Evolutionary conservation across 2,113 vertebrate species (phyloP), one percentile per base, ranked within the genome.

Genomic region (Malurus melanocephalus): DNA sequence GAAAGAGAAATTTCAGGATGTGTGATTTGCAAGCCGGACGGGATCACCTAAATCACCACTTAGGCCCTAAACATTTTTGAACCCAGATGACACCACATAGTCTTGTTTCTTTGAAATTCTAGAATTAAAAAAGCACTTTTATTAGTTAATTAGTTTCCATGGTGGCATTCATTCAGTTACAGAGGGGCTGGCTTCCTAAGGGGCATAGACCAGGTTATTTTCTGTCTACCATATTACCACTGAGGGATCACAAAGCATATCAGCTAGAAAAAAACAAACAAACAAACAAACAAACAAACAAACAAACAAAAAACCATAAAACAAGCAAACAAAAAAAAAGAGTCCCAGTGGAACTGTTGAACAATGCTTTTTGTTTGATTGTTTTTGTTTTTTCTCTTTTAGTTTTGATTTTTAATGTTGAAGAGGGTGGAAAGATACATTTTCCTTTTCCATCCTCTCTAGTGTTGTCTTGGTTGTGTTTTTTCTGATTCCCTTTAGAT

Each of bases 61-160:
- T 82, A 38, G 77, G 43, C 13, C 5, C 14, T 62, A 51, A 92
- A 69, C 16, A 35, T 67, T 35, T 61, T 27, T 35, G n/a, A 85
- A 82, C 42, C 11, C 21, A 49, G 69, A 19, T n/a, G 52, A 66
- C 27, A 80, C 38, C 3, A 24, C 46, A 30, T 20, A 66, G 26
- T 9, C 11, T 61, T 61, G 5, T 79, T 90, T 88, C 42, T 80
- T 81, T 76, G 51, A 85, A 82, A 89, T 79, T 75, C 23, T 55
- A 69, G 43, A 51, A 79, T 17, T 17, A 82, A 82, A 82, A 53
- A 45, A 9, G 7, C 15, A 28, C 45, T 82, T 74, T 69, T 88
- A 35, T 87, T 42, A 43, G 48, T 59, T 62, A 85, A 69, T 72
- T 76, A 78, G 10, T 59, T 89, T 27, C 19, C 16, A 32, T 55